phyloP scores from a whole-genome alignment of 2,888 invertebrate species.

The Arrhopalites spinosus region DNA sequence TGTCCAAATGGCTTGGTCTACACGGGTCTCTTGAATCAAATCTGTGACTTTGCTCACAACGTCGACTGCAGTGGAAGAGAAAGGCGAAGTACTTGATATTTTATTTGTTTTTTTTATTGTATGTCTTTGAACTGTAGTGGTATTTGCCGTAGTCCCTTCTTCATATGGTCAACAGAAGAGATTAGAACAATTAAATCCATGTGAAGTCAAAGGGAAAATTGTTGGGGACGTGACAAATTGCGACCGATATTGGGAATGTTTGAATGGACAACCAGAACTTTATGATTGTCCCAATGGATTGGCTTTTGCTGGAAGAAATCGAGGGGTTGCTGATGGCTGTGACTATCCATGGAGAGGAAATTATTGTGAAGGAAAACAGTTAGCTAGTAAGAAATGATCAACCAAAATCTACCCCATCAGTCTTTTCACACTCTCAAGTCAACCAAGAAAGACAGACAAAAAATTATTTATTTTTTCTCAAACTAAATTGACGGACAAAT shows the following conservation, averaged over 20 bases:
- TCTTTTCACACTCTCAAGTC: too few relatives aligned
- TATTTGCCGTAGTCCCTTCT: conserved; percentile 22
- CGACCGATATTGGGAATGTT: conserved; percentile 80
- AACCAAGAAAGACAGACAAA: too few relatives aligned
- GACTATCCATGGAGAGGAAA: conserved; percentile 89
- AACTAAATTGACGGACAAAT: too few relatives aligned
- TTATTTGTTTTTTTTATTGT: conserved; percentile 11
- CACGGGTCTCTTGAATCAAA: conserved; percentile 56
- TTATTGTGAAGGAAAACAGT: conserved; percentile 81
- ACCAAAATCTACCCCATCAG: background rate
- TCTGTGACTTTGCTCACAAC: conserved; percentile 59
- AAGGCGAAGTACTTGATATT: conserved; percentile 57
- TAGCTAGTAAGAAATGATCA: conserved; percentile 67
- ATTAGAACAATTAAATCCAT: conserved; percentile 68
- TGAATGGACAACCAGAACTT: conserved; percentile 77
- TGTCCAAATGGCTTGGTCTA: conserved; percentile 59
- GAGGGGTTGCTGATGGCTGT: conserved; percentile 83
- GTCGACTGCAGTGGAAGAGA: conserved; percentile 58
- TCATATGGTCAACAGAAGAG: conserved; percentile 42
- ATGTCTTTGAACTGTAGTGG: too few relatives aligned
- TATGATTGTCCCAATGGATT: conserved; percentile 90
- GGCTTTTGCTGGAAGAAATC: conserved; percentile 85
- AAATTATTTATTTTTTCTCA: too few relatives aligned
- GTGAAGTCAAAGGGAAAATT: conserved; percentile 76
- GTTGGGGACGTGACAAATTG: conserved; percentile 81